Evolutionary conservation across 1,140 invertebrate species (phyloP).

Genomic region (Papilio aristodemus): DNA sequence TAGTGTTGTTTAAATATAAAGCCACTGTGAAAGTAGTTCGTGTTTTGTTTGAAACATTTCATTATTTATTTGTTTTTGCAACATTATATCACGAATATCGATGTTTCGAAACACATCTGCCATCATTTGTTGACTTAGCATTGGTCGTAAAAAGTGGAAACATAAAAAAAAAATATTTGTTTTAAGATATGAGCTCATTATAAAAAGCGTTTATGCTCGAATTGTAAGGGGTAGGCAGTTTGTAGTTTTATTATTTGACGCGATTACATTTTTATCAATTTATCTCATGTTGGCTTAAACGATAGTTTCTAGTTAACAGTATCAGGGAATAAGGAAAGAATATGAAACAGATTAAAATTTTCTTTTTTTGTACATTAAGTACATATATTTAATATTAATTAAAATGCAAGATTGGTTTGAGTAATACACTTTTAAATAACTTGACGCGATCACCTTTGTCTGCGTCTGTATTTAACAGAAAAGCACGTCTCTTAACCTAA

Average conservation of each 20-base stretch:
- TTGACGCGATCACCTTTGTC: no score
- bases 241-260: no score
- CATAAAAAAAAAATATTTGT: neutral
- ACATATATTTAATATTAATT: neutral
- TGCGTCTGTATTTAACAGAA: no score
- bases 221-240: no score
- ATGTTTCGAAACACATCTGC: neutral
- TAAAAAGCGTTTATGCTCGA: no score
- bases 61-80: neutral
- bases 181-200: no score
- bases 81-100: neutral
- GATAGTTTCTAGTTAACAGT: no score
- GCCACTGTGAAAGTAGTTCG: neutral
- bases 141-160: no score
- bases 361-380: neutral
- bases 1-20: constrained; percentile 15
- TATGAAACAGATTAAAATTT: neutral
- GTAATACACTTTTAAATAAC: neutral
- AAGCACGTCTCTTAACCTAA: no score
- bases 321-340: no score
- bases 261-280: no score
- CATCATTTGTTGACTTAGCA: neutral
- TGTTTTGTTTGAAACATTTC: constrained; percentile 19
- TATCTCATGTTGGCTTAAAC: no score
- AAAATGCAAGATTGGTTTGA: neutral